Evolutionary conservation across 2,797 vertebrate genomes (phyloP).

Genomic region (Tamandua tetradactyla): DNA sequence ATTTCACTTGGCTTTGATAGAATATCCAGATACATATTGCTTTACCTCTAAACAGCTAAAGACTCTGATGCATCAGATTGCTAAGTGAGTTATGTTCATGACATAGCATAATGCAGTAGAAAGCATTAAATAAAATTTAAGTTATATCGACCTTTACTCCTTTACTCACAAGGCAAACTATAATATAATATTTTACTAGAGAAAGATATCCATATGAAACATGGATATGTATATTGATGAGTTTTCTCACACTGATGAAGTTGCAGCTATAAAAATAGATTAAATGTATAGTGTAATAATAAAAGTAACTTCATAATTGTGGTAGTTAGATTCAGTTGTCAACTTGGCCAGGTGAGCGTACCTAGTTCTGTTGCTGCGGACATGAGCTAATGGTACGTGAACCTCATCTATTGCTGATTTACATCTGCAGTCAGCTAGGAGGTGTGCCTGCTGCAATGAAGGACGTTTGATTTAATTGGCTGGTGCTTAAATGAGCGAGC

Average conservation of each 20-base stretch:
- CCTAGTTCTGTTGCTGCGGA: too few relatives aligned
- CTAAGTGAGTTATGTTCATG: not conserved
- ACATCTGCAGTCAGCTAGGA: too few relatives aligned
- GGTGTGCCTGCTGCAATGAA: too few relatives aligned
- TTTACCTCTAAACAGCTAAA: not conserved
- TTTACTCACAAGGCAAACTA: not conserved
- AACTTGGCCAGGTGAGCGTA: too few relatives aligned
- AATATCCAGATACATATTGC: not conserved
- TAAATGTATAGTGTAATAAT: not conserved
- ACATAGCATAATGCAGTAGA: not conserved
- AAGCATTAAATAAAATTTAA: constrained; percentile 37
- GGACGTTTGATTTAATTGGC: too few relatives aligned
- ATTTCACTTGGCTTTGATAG: not conserved
- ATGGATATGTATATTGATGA: not conserved
- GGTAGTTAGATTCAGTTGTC: too few relatives aligned
- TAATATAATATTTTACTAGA: not conserved
- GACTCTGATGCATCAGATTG: not conserved
- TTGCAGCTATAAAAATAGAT: not conserved
- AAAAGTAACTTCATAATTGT: not conserved
- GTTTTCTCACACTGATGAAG: not conserved
- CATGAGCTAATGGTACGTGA: too few relatives aligned
- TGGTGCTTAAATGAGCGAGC: too few relatives aligned
- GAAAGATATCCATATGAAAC: not conserved
- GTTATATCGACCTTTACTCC: not conserved
- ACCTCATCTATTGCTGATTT: too few relatives aligned